phyloP scores from a whole-genome alignment of 2,113 vertebrate species.

The Scortum barcoo region DNA sequence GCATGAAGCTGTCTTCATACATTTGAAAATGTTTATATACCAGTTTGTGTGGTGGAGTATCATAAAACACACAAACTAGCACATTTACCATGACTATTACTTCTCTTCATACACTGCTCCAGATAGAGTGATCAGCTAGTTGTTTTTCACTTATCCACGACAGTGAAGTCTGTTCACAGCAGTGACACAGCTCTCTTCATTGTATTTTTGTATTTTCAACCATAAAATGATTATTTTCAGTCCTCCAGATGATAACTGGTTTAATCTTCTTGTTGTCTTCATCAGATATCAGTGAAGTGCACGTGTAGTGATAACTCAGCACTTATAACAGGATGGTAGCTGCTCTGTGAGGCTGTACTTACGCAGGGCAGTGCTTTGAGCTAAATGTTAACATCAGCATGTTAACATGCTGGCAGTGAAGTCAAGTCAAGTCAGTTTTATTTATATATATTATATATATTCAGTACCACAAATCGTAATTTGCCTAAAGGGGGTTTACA shows the following conservation, averaged over 20 bases:
- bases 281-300: not conserved
- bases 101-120: not conserved
- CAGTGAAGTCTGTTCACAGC: constrained; percentile 23
- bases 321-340: not conserved
- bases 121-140: not conserved
- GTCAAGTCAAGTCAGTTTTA: no score
- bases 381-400: not conserved
- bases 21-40: constrained; percentile 11
- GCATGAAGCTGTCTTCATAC: not conserved
- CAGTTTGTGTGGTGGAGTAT: not conserved
- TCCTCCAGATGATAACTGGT: not conserved
- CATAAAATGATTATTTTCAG: not conserved
- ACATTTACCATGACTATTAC: not conserved
- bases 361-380: no score
- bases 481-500: no score
- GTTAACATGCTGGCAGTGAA: not conserved
- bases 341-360: not conserved
- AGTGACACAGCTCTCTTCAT: not conserved
- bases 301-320: no score
- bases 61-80: constrained; percentile 29
- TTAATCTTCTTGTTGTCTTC: not conserved
- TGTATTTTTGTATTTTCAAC: not conserved
- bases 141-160: not conserved
- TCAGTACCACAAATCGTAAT: no score
- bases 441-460: no score